Base-by-base conservation (phyloP, 2,797 vertebrate species). In the Hypotaenidia philippensis region DNA sequence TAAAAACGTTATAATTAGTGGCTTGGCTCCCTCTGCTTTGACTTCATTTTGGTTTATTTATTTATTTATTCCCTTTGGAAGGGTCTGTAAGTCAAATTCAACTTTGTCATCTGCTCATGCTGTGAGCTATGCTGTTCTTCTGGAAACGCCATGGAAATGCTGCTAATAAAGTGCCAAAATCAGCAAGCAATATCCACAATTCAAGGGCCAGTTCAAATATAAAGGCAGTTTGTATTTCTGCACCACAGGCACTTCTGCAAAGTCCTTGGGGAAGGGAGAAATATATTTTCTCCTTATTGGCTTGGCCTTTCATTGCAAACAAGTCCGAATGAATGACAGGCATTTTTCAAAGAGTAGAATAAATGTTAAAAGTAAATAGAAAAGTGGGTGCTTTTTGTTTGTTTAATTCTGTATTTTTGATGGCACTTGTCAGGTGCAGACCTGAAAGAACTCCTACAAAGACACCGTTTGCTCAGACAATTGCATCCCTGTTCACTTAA, bases 61-160 rank as follows among this genome's bases (percentile, higher is more conserved):
- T 52, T 47, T 47, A 78, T 90, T 74, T 21, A 52, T 55, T 57
- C 12, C 34, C 74, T 93, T 92, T 89, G 64, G 80, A 91, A 87
- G 60, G 64, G 77, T 88, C 77, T 94, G 77, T 79, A 90, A 96
- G 70, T 87, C 71, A 74, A 91, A 94, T 82, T 90, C 68, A 82
- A 3, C 79, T 86, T 70, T 91, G 66, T 95, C 83, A 79, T 79
- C 89, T 93, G 82, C 66, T 91, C 74, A 81, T 25, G 80, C 85
- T 96, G 85, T n/a, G 59, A 93, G 47, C 63, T 88, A 55, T 13
- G 15, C 80, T 93, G 44, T 63, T 96, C 82, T 92, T 87, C 82
- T 93, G 89, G 70, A 95, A 94, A 78, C 23, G 79, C 47, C 76
- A 85, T 22, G 55, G 59, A 88, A 83, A 41, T 87, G 66, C 70